Base-by-base conservation (phyloP, 2,797 vertebrate species). In the Sphenodon punctatus region DNA sequence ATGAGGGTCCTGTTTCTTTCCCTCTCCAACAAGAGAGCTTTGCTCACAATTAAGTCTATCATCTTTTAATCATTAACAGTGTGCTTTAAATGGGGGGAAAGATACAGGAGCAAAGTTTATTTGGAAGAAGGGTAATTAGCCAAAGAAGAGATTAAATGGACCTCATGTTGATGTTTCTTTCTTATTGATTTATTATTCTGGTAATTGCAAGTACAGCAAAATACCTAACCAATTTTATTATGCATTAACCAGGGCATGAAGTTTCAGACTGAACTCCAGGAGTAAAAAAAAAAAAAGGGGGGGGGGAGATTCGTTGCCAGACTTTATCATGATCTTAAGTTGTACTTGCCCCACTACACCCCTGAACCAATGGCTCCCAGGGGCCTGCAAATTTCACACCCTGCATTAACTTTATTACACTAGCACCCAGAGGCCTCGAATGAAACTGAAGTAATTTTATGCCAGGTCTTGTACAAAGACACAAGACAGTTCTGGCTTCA, bases 121-220 rank as follows among this genome's bases (percentile, higher is more conserved):
- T 15, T 59, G 22, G n/a, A 80, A 59, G 51, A 74, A 63, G 63
- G 81, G 84, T 19, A 17, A 39, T 38, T 1, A 3, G 49, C n/a
- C 41, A 70, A 85, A 80, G 38, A 72, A 43, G 1, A 3, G 43
- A 61, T n/a, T 41, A 84, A 79, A 90, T 53, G 12, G 25, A 12
- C 32, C 75, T 56, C 23, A 51, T 65, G 45, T 20, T 60, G 56
- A 2, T 4, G 2, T 22, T 48, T 39, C 3, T 32, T 14, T 15
- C n/a, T n/a, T n/a, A n/a, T n/a, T n/a, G n/a, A 65, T 27, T 46
- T 34, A 42, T 20, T 56, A 30, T 20, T 65, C 32, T 6, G 7
- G 14, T 41, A 80, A 34, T 23, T 48, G 7, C 59, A 46, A 56
- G 7, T 49, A 53, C 8, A 43, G 22, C 36, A 51, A 49, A 67